A percentile compares a stretch with the other conserved stretches of the same genome.
Conservation (phyloP, 2,888 invertebrate genomes). For the Uropetala carovei region DNA sequence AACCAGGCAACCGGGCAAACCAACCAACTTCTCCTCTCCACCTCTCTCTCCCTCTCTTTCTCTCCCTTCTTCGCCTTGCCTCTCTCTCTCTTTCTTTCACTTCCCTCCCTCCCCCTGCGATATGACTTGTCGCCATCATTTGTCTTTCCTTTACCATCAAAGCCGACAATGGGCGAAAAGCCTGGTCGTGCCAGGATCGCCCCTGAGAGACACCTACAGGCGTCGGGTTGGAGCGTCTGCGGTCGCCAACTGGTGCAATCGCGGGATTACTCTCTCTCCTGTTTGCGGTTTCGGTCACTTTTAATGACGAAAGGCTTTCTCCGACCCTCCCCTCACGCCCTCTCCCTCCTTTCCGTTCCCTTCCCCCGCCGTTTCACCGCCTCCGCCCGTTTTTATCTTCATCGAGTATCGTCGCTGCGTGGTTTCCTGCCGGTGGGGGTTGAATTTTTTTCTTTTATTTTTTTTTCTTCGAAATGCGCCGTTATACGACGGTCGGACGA, state of each 20-base stretch:
- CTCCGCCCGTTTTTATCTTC: no score
- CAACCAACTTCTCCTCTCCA: no score
- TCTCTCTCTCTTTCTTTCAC: not conserved
- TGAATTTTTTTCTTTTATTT: no score
- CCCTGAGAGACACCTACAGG: not conserved
- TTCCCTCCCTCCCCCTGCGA: not conserved
- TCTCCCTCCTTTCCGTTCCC: not conserved
- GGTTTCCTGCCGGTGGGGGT: no score
- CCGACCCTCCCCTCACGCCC: not conserved
- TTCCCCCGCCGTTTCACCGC: not conserved
- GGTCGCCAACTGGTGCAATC: not conserved
- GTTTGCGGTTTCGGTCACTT: not conserved
- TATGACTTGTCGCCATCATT: slow-evolving; percentile 8
- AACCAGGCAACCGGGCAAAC: not conserved
- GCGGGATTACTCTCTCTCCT: not conserved
- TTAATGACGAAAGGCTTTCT: not conserved
- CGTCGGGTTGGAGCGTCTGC: not conserved
- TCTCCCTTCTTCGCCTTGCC: no score
- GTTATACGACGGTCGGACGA: no score
- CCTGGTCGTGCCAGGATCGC: slow-evolving; percentile 23
- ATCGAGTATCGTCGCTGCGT: no score
- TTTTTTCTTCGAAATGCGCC: no score
- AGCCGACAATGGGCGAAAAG: not conserved
- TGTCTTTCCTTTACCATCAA: not conserved
- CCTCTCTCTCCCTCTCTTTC: no score